Evolutionary conservation across 37 sponge, comb jelly and placozoan genomes (phyloP).

Genomic region (Halisarca cf. caerulea): DNA sequence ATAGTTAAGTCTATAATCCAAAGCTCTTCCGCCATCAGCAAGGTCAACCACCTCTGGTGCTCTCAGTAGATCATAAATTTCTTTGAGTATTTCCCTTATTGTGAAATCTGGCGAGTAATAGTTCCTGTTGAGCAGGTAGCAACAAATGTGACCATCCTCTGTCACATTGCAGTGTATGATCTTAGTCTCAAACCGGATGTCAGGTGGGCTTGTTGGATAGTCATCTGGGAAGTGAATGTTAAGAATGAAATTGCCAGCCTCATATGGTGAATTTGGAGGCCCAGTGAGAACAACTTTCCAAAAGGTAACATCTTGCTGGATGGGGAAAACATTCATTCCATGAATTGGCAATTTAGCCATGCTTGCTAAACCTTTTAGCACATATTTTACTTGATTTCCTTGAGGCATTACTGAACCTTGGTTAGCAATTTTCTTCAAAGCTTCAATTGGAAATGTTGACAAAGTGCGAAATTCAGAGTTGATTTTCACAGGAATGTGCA

Average conservation of each 20-base stretch:
- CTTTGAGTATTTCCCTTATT: background rate
- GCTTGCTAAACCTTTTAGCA: background rate
- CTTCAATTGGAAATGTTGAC: too few relatives aligned
- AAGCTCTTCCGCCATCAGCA: background rate
- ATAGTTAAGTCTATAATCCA: background rate
- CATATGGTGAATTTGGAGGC: slow-evolving; percentile 12
- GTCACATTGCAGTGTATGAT: slow-evolving; percentile 42
- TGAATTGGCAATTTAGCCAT: slow-evolving; percentile 11
- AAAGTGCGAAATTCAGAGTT: too few relatives aligned
- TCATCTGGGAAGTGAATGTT: slow-evolving; percentile 11
- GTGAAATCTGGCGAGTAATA: slow-evolving; percentile 2
- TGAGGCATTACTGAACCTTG: too few relatives aligned
- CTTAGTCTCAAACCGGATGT: slow-evolving; percentile 33
- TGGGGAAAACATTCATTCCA: slow-evolving; percentile 23
- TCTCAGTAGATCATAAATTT: background rate
- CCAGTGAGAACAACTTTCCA: slow-evolving; percentile 29
- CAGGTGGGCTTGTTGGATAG: slow-evolving; percentile 33
- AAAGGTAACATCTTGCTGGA: slow-evolving; percentile 21
- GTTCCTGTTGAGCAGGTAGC: slow-evolving; percentile 18
- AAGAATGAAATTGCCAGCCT: slow-evolving; percentile 24
- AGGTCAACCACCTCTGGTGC: background rate
- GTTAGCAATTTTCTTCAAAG: too few relatives aligned
- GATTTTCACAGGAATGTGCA: too few relatives aligned
- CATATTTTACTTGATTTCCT: too few relatives aligned
- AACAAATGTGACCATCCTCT: slow-evolving; percentile 23